These are phyloP conservation scores for Brachirus orientalis DNA, from an alignment of 2,113 vertebrate species.

Conservation along the genomic window DNA sequence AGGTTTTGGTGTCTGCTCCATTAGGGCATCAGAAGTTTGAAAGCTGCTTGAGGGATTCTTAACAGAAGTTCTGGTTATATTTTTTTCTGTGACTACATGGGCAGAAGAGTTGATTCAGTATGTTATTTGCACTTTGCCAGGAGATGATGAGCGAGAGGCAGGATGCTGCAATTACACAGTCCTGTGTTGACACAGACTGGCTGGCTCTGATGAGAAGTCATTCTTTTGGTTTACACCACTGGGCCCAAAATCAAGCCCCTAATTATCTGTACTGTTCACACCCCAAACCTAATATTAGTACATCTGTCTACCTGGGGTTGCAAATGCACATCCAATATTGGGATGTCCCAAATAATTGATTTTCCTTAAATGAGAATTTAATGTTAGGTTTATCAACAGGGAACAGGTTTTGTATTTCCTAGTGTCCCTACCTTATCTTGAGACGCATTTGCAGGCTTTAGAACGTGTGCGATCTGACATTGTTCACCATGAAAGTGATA, in stretches of 20 bases:
- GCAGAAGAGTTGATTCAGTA: constrained; percentile 67
- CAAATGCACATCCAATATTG: too few relatives aligned
- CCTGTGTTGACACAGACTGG: constrained; percentile 33
- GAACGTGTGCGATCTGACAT: too few relatives aligned
- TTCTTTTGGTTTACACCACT: constrained; percentile 22
- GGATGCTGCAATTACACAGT: constrained; percentile 29
- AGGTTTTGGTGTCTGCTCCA: constrained; percentile 1
- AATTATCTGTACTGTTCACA: neutral
- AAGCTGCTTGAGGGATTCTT: constrained; percentile 34
- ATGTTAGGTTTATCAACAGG: too few relatives aligned
- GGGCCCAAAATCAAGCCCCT: constrained; percentile 10
- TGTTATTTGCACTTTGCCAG: constrained; percentile 54
- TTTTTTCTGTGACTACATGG: constrained; percentile 44
- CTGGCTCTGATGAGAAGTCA: constrained; percentile 32
- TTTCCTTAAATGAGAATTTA: too few relatives aligned
- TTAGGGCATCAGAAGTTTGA: constrained; percentile 8
- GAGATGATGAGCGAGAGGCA: constrained; percentile 39
- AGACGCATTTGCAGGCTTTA: too few relatives aligned
- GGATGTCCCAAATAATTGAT: too few relatives aligned
- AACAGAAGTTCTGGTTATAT: constrained; percentile 61
- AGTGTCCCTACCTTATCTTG: too few relatives aligned
- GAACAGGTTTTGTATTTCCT: too few relatives aligned
- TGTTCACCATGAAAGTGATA: too few relatives aligned
- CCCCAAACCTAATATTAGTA: neutral
- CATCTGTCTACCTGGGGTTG: too few relatives aligned